Evolutionary conservation across 1,140 invertebrate genomes (phyloP), one percentile per base, ranked within the genome.

Genomic region (Ephestia elutella): DNA sequence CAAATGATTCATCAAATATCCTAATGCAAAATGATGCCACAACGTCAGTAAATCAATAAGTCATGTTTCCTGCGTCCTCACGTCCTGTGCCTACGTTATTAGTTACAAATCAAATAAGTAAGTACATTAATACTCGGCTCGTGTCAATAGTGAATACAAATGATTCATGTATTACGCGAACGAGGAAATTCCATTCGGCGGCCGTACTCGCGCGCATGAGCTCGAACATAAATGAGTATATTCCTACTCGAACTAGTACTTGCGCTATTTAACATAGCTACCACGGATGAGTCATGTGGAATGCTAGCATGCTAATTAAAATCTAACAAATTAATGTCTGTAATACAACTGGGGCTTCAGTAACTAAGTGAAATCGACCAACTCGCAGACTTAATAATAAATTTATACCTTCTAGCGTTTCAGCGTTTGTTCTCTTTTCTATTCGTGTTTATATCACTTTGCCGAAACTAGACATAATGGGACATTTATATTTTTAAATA

Each of bases 81-180:
- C n/a, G 38, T 44, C 38, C 38, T 44, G 38, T 44, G 38, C 2
- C 38, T 44, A 44, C 38, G 13, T 44, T 3, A 38, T 15, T 44
- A 44, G 38, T 44, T 44, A 15, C 15, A 15, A 44, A n/a, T 15
- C 38, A 44, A 44, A 44, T 44, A 44, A 44, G 7, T 13, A 3
- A 25, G 38, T 44, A 15, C 13, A 44, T 44, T n/a, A 44, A 44
- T 44, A 44, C 38, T 9, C 38, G 38, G 38, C 15, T 15, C n/a
- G 20, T 53, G 20, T 21, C 20, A 53, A 25, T 25, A n/a, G 18
- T 25, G 78, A 81, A 84, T 85, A 86, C 71, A 78, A 82, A 85
- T 86, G 80, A 85, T 75, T 78, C 81, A 83, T 71, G 70, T 73
- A 50, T 53, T 53, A 77, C 78, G 76, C 72, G 70, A 80, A 82